These are phyloP conservation scores for Elysia chlorotica DNA, from an alignment of 1,140 invertebrate species.

Conservation along the genomic window DNA sequence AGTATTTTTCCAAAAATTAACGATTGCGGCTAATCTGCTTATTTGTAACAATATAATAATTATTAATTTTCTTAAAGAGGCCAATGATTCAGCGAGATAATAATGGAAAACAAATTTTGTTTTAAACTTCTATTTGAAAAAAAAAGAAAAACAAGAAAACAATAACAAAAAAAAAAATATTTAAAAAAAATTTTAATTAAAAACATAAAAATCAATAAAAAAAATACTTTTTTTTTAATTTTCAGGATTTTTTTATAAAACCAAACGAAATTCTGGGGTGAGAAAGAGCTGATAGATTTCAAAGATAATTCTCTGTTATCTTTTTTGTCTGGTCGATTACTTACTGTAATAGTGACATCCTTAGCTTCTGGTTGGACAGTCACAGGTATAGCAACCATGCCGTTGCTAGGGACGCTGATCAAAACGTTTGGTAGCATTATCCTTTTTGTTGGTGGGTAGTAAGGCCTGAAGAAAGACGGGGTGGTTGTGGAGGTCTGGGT, in stretches of 20 bases:
- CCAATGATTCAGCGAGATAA: too few relatives aligned
- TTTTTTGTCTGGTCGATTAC: not conserved
- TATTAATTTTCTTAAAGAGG: too few relatives aligned
- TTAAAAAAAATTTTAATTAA: too few relatives aligned
- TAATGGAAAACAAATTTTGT: too few relatives aligned
- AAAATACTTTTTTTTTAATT: not conserved
- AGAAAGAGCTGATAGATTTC: not conserved
- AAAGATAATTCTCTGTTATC: not conserved
- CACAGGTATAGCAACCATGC: constrained; percentile 40
- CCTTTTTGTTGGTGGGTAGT: not conserved
- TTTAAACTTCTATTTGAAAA: too few relatives aligned
- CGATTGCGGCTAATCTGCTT: not conserved
- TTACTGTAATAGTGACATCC: constrained; percentile 37
- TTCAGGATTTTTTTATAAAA: not conserved
- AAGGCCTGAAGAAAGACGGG: constrained; percentile 1
- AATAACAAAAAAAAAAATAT: too few relatives aligned
- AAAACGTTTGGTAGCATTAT: too few relatives aligned
- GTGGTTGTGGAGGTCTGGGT: too few relatives aligned
- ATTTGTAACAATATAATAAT: too few relatives aligned
- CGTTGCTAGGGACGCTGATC: constrained; percentile 40
- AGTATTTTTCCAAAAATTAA: too few relatives aligned
- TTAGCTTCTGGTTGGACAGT: constrained; percentile 44
- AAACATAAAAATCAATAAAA: not conserved
- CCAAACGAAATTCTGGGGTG: not conserved
- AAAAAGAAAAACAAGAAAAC: too few relatives aligned